Conservation (phyloP, 1,140 invertebrate genomes). For the Cotesia vestalis region DNA sequence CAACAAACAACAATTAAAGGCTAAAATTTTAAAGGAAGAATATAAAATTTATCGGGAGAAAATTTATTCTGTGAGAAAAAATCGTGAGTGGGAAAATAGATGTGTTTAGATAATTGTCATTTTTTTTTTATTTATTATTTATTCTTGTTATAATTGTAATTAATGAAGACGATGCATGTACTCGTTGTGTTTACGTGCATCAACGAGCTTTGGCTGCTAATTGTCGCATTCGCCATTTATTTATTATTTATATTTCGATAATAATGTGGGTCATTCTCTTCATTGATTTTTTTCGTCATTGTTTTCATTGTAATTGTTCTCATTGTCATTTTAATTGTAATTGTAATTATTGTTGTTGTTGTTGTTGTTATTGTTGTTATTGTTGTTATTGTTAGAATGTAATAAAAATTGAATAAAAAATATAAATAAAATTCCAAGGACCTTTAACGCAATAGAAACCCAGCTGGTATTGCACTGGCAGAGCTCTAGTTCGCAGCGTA, state of each 20-base stretch:
- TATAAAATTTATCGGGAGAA: slow-evolving; percentile 6
- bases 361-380: no score
- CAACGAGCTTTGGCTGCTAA: no score
- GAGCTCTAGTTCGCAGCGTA: slow-evolving; percentile 26
- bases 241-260: slow-evolving; percentile 12
- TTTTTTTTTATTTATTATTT: slow-evolving; percentile 1
- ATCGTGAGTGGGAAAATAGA: slow-evolving; percentile 36
- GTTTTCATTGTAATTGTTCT: neutral
- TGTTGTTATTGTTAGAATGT: no score
- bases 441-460: slow-evolving; percentile 31
- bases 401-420: no score
- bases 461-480: slow-evolving; percentile 24
- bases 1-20: no score
- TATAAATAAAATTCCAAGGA: no score
- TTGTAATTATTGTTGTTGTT: no score
- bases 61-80: slow-evolving; percentile 30
- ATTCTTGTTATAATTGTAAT: slow-evolving; percentile 7
- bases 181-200: slow-evolving; percentile 19
- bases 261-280: slow-evolving; percentile 42
- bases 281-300: slow-evolving; percentile 40
- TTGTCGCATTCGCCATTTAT: no score
- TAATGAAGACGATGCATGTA: slow-evolving; percentile 28
- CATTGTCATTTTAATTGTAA: neutral
- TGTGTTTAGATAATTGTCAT: slow-evolving; percentile 9
- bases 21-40: slow-evolving; percentile 1